These are phyloP conservation scores for Pocillopora meandrina DNA, from an alignment of 92 coral and sea anemone genomes.

Conservation along the genomic window DNA sequence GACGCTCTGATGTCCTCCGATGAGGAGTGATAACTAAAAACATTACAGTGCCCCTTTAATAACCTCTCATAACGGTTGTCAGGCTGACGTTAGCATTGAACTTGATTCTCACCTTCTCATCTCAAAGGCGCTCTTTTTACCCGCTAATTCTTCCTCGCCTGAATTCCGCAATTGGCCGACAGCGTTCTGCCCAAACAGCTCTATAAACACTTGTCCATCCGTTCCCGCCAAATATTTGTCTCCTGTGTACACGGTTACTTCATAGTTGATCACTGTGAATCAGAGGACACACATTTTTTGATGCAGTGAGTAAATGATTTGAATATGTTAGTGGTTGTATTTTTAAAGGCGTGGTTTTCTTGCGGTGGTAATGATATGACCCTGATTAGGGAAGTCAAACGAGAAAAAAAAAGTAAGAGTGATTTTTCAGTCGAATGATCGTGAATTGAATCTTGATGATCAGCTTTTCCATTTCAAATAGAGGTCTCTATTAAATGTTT, in stretches of 20 bases:
- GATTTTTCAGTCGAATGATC: no score
- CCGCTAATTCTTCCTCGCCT: conserved; percentile 73
- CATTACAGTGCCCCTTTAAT: background rate
- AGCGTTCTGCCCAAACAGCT: conserved; percentile 54
- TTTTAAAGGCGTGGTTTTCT: no score
- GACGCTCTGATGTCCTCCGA: background rate
- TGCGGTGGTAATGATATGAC: no score
- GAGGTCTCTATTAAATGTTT: no score
- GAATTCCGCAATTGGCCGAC: conserved; percentile 41
- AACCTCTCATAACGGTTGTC: background rate
- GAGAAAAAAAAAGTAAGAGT: no score
- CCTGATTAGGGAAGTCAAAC: no score
- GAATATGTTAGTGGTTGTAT: no score
- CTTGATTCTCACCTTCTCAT: conserved; percentile 43
- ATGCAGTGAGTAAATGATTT: no score
- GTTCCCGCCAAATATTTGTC: conserved; percentile 63
- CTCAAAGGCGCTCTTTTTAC: conserved; percentile 54
- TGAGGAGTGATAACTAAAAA: background rate
- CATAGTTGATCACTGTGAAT: conserved; percentile 60
- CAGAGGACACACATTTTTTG: background rate
- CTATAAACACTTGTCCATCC: conserved; percentile 69
- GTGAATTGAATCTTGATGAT: no score
- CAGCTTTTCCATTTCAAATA: no score
- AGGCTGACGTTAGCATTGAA: background rate
- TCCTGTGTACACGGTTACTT: conserved; percentile 65